Percentiles rank a stretch among this genome's conserved stretches.
These are phyloP conservation scores for Onchidella celtica DNA, from an alignment of 2,888 invertebrate genomes.

Conservation along the genomic window DNA sequence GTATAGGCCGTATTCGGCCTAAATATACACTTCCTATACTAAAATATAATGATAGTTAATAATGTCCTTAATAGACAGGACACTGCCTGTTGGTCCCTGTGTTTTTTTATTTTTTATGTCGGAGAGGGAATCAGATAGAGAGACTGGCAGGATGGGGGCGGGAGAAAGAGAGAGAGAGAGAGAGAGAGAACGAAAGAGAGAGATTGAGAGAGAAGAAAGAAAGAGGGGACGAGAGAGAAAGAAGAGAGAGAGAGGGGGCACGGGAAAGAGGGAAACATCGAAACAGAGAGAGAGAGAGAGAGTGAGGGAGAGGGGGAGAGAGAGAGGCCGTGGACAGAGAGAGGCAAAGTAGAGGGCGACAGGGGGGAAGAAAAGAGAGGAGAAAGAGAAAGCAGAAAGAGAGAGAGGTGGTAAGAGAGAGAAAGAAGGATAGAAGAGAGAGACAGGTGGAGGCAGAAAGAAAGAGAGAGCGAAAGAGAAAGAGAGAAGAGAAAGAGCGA, in stretches of 20 bases:
- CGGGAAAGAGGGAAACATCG: not conserved
- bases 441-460: too few species aligned
- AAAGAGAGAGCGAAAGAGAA: not conserved
- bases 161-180: not conserved
- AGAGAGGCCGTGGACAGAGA: not conserved
- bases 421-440: not conserved
- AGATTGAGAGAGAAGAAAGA: not conserved
- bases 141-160: too few species aligned
- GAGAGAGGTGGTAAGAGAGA: not conserved
- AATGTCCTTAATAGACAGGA: too few species aligned
- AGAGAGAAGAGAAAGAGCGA: not conserved
- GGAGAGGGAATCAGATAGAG: too few species aligned
- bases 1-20: too few species aligned
- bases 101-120: too few species aligned
- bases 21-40: too few species aligned
- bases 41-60: too few species aligned
- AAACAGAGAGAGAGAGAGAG: not conserved
- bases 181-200: too few species aligned
- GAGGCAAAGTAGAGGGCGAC: not conserved
- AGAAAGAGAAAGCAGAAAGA: too few species aligned
- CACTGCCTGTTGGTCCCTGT: too few species aligned
- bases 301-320: not conserved
- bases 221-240: not conserved
- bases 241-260: not conserved
- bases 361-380: not conserved